phyloP scores from a whole-genome alignment of 2,888 invertebrate species.

The Mythimna impura region DNA sequence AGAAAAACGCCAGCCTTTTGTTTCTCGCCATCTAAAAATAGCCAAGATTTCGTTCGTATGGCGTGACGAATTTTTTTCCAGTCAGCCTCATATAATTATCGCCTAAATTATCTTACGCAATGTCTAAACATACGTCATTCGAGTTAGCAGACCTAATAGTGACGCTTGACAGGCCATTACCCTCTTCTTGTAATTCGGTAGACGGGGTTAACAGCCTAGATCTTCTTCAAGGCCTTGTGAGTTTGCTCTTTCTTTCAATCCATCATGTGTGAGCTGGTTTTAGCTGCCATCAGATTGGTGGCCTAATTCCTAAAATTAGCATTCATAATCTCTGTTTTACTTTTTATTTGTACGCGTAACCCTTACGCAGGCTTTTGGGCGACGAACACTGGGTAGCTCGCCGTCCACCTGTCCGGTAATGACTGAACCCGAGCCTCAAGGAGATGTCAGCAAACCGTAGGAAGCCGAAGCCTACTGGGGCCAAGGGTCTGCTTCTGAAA shows the following conservation, averaged over 20 bases:
- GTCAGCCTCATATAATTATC: slow-evolving; percentile 40
- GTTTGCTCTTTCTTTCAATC: slow-evolving; percentile 27
- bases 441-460: no score
- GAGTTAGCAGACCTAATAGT: slow-evolving; percentile 26
- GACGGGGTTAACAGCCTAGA: slow-evolving; percentile 34
- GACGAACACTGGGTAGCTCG: no score
- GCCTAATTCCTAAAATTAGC: neutral
- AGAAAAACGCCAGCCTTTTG: neutral
- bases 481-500: no score
- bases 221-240: slow-evolving; percentile 39
- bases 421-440: no score
- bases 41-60: neutral
- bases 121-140: slow-evolving; percentile 28
- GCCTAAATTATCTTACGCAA: slow-evolving; percentile 35
- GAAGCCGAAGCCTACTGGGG: no score
- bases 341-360: no score
- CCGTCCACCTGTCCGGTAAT: no score
- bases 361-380: no score
- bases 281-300: neutral
- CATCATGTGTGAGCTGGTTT: slow-evolving; percentile 10
- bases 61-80: slow-evolving; percentile 8
- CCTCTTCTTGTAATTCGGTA: slow-evolving; percentile 9
- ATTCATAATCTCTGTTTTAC: neutral
- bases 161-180: slow-evolving; percentile 38
- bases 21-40: neutral